Conservation (phyloP, 2,888 invertebrate genomes). For the Dinocampus coccinellae region DNA sequence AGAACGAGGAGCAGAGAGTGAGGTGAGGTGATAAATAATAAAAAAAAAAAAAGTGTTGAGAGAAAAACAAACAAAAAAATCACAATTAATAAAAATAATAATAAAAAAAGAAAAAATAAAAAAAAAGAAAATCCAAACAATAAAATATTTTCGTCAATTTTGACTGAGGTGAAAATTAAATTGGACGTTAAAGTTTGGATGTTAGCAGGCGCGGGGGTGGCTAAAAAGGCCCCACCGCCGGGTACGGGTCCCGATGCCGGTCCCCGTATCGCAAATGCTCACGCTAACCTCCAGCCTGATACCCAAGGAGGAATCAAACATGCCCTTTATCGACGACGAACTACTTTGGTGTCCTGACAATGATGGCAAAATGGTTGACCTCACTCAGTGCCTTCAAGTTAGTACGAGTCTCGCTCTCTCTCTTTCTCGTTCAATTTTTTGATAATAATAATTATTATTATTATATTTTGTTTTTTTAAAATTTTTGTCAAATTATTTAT, state of each 20-base stretch:
- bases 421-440: no score
- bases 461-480: no score
- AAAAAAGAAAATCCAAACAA: background rate
- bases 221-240: slow-evolving; percentile 68
- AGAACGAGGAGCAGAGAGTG: background rate
- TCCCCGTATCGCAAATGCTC: slow-evolving; percentile 68
- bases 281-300: slow-evolving; percentile 67
- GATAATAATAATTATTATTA: no score
- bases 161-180: slow-evolving; percentile 34
- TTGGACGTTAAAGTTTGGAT: slow-evolving; percentile 64
- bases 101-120: background rate
- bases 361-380: slow-evolving; percentile 94
- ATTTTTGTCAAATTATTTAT: no score
- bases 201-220: slow-evolving; percentile 69
- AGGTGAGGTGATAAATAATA: background rate
- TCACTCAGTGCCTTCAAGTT: slow-evolving; percentile 90
- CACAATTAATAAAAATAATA: no score
- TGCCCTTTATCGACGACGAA: slow-evolving; percentile 97
- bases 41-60: background rate
- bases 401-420: no score
- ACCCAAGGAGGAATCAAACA: slow-evolving; percentile 73
- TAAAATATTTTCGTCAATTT: background rate
- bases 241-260: slow-evolving; percentile 69
- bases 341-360: slow-evolving; percentile 94
- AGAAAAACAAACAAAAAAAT: no score